phyloP scores from a whole-genome alignment of 2,797 vertebrate species.

The Urophycis tenuis region DNA sequence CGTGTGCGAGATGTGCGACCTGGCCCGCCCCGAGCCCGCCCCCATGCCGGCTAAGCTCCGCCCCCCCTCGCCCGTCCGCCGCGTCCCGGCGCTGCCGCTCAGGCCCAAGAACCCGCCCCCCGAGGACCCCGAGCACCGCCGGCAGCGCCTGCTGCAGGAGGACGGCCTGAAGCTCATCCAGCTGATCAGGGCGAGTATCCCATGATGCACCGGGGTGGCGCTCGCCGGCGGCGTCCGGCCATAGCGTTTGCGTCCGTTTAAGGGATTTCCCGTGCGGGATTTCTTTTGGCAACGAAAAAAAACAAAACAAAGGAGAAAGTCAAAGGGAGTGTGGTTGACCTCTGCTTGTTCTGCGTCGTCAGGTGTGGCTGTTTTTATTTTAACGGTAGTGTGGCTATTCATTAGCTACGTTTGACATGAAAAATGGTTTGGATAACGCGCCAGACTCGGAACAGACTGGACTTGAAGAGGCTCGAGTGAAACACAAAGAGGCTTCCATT shows the following conservation, averaged over 20 bases:
- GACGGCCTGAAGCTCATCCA: constrained; percentile 79
- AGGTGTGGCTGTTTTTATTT: background rate
- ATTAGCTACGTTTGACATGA: background rate
- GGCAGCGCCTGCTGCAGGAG: constrained; percentile 76
- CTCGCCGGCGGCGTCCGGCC: too few species aligned
- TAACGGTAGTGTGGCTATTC: background rate
- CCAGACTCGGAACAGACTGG: background rate
- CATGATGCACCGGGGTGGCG: background rate
- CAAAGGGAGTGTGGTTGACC: too few species aligned
- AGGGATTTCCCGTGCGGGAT: too few species aligned
- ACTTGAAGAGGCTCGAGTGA: background rate
- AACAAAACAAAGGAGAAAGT: too few species aligned
- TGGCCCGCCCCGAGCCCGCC: constrained; percentile 62
- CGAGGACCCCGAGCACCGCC: constrained; percentile 68
- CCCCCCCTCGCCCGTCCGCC: constrained; percentile 62
- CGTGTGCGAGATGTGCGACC: constrained; percentile 79
- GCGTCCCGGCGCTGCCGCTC: constrained; percentile 48
- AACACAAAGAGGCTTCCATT: background rate
- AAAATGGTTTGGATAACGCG: background rate
- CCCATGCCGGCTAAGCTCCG: constrained; percentile 56
- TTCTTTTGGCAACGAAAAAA: too few species aligned
- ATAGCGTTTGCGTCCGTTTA: too few species aligned
- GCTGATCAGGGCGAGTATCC: constrained; percentile 70
- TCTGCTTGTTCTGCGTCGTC: background rate
- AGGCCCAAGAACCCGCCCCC: constrained; percentile 46